Conservation (phyloP, 2,113 vertebrate species). For the Stercorarius parasiticus region DNA sequence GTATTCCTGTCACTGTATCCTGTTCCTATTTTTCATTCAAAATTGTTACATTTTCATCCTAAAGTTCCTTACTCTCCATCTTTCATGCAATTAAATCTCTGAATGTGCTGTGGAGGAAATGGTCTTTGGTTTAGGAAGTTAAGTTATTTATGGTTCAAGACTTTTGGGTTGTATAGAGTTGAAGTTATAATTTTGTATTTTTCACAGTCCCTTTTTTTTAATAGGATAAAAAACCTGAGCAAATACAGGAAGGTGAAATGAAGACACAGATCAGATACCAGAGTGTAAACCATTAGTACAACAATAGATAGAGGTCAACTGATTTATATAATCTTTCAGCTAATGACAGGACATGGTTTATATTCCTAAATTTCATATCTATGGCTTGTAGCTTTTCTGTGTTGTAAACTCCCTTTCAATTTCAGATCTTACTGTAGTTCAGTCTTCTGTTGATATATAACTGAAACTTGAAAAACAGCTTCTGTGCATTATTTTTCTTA, state of each 20-base stretch:
- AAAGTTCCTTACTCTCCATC: background rate
- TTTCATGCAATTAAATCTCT: background rate
- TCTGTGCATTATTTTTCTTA: background rate
- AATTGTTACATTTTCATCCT: background rate
- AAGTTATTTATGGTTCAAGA: background rate
- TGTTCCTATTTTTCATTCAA: background rate
- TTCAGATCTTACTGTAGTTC: background rate
- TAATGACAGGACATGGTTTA: background rate
- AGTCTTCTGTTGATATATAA: background rate
- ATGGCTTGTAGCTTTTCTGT: background rate
- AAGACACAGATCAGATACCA: background rate
- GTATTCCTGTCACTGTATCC: background rate
- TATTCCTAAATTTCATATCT: background rate
- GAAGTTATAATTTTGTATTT: background rate
- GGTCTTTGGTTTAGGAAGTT: background rate
- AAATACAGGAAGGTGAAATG: background rate
- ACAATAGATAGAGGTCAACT: background rate
- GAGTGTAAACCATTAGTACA: background rate
- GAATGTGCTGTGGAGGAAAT: background rate
- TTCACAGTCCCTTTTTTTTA: background rate
- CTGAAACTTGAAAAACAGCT: background rate
- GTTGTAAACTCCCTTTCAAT: background rate
- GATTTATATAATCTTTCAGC: background rate
- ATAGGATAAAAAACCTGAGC: background rate
- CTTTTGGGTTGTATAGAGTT: background rate